Base-by-base conservation (phyloP, 2,113 vertebrate species). In the Odocoileus virginianus region DNA sequence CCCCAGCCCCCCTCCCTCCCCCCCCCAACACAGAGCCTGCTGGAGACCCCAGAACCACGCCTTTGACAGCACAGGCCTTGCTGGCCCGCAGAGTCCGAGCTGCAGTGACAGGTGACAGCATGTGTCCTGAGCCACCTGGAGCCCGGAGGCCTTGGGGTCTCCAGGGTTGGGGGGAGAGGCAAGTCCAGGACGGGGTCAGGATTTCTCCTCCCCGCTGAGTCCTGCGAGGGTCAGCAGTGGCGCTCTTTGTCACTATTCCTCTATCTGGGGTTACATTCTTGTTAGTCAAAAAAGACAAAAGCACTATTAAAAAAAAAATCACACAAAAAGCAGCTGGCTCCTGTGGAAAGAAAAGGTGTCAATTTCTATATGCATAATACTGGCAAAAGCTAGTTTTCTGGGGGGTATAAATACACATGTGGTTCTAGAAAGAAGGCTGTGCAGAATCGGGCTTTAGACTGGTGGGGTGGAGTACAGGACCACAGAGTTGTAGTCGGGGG, bases 401-500 rank as follows among this genome's bases (percentile, higher is more conserved):
- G 89, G 61, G 74, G 30, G 36, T 88, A 88, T 93, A 95, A 87
- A 96, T 94, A 94, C 76, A 2, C 88, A 12, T 40, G 85, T 96
- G 97, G 84, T 47, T 95, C 78, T 91, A 55, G 74, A 67, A 78
- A 33, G 23, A 28, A 55, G 83, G 71, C 33, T 85, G n/a, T 43
- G 43, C 64, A 45, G 43, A 61, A 60, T 81, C 43, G 15, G 54
- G 61, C 52, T 15, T 97, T 97, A 99, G 94, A 98, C 2, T 0
- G 98, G 98, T 0, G 98, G 98, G 45, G 99, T 98, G 33, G 99
- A 98, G 90, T 98, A 99, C 6, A 99, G 98, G 67, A 99, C 94
- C 25, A 98, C 98, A 0, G 99, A 99, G 94, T 99, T 99, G 98
- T 99, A 99, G 96, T 98, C 98, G 0, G 99, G 98, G 57, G 98